Conservation (phyloP, 1,140 invertebrate genomes). For the Hycleus cichorii region DNA sequence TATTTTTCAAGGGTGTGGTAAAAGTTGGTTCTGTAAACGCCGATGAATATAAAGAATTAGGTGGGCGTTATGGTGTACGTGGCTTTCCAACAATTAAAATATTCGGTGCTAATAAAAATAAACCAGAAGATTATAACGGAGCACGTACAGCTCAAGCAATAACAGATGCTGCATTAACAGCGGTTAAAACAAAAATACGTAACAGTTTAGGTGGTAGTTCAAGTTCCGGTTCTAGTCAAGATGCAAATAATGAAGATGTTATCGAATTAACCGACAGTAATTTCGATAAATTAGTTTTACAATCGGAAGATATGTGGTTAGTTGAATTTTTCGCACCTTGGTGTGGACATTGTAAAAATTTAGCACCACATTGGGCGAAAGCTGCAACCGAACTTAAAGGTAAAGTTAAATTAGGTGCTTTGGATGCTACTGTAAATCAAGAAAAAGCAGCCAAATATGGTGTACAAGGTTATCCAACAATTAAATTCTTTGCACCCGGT, state of each 20-base stretch:
- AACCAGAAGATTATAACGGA: constrained; percentile 82
- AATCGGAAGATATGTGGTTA: constrained; percentile 90
- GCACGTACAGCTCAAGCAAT: constrained; percentile 77
- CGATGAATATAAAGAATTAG: constrained; percentile 79
- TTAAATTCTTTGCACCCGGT: constrained; percentile 88
- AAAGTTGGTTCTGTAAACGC: constrained; percentile 93
- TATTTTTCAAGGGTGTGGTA: constrained; percentile 65
- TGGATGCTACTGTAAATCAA: constrained; percentile 92
- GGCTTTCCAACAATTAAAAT: constrained; percentile 98
- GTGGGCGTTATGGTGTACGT: constrained; percentile 70
- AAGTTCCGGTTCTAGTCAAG: constrained; percentile 6
- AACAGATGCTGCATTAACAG: constrained; percentile 73
- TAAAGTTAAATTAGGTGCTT: constrained; percentile 83
- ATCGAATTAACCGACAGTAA: constrained; percentile 13
- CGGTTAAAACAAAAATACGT: constrained; percentile 62
- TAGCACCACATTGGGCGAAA: constrained; percentile 90
- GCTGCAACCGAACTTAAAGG: constrained; percentile 62
- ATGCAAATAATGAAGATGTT: constrained; percentile 5
- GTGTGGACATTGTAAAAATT: constrained; percentile 94
- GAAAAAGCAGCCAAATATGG: constrained; percentile 68
- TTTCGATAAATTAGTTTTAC: constrained; percentile 83
- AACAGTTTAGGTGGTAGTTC: constrained; percentile 55
- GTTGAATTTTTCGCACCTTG: constrained; percentile 97
- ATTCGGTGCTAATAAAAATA: constrained; percentile 81
- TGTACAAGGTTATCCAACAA: constrained; percentile 93